These are phyloP conservation scores for Oithona nana DNA, from an alignment of 2,888 invertebrate species.

Conservation along the genomic window DNA sequence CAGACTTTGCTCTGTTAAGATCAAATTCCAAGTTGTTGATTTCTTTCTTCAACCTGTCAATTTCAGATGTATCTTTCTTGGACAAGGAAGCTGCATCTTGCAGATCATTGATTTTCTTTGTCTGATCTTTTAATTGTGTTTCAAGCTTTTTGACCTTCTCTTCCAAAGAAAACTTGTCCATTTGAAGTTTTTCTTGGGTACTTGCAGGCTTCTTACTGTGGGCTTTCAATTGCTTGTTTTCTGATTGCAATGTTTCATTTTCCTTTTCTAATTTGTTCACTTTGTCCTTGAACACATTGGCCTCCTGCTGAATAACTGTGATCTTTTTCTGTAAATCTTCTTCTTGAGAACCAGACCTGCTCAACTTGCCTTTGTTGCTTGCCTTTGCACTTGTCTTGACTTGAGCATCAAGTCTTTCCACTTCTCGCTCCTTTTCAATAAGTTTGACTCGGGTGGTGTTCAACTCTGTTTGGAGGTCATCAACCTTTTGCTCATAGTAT, in stretches of 20 bases:
- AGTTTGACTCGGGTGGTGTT: conserved; percentile 51
- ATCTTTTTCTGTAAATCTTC: conserved; percentile 51
- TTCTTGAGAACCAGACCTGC: conserved; percentile 37
- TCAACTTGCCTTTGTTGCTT: conserved; percentile 25
- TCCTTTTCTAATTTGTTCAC: conserved; percentile 30
- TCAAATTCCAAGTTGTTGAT: conserved; percentile 38
- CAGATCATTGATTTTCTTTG: conserved; percentile 23
- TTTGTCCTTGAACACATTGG: conserved; percentile 37
- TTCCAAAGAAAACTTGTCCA: conserved; percentile 33
- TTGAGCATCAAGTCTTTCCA: conserved; percentile 54
- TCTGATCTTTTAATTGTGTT: conserved; percentile 40
- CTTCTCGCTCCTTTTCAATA: conserved; percentile 53
- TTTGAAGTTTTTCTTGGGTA: conserved; percentile 20
- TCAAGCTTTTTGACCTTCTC: conserved; percentile 43
- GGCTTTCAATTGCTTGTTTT: conserved; percentile 59
- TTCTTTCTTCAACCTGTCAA: conserved; percentile 36
- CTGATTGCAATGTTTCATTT: conserved; percentile 37
- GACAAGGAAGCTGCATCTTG: conserved; percentile 18
- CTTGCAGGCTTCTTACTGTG: conserved; percentile 28
- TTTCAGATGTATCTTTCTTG: conserved; percentile 25
- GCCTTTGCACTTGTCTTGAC: conserved; percentile 25
- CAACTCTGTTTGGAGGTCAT: conserved; percentile 35
- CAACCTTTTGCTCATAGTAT: conserved; percentile 13
- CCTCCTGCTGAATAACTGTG: conserved; percentile 57
- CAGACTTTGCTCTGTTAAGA: conserved; percentile 16